Conservation (phyloP, 92 coral and sea anemone genomes). For the Virgularia gustaviana region DNA sequence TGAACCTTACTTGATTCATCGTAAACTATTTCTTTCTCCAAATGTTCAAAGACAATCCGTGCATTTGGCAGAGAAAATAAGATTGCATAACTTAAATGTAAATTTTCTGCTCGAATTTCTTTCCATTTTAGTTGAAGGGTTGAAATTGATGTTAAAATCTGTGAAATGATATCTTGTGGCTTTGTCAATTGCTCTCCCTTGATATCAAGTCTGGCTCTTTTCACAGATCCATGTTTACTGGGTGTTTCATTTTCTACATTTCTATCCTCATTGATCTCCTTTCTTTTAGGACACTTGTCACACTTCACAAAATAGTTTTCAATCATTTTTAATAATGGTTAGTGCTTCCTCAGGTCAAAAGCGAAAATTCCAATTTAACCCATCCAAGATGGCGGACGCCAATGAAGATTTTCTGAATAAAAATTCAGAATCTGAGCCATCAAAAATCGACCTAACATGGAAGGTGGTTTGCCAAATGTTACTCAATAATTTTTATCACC, state of each 20-base stretch:
- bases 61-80: slow-evolving; percentile 60
- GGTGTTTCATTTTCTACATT: no score
- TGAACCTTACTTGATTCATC: slow-evolving; percentile 54
- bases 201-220: neutral
- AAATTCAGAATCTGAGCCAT: no score
- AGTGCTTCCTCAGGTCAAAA: no score
- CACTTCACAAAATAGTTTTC: slow-evolving; percentile 17
- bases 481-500: no score
- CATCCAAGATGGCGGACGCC: no score
- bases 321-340: slow-evolving; percentile 19
- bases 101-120: slow-evolving; percentile 58
- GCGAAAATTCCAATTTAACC: no score
- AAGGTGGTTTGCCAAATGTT: no score
- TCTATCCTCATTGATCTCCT: no score
- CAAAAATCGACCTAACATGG: no score
- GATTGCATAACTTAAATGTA: slow-evolving; percentile 61
- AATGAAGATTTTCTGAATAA: no score
- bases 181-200: neutral
- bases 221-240: neutral
- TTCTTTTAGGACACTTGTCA: slow-evolving; percentile 20
- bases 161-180: neutral
- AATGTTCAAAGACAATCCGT: slow-evolving; percentile 52
- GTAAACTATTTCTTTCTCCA: slow-evolving; percentile 65
- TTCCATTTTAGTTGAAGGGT: slow-evolving; percentile 63
- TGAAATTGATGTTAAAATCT: neutral